phyloP scores from a whole-genome alignment of 2,797 vertebrate genomes.

The Picus viridis region DNA sequence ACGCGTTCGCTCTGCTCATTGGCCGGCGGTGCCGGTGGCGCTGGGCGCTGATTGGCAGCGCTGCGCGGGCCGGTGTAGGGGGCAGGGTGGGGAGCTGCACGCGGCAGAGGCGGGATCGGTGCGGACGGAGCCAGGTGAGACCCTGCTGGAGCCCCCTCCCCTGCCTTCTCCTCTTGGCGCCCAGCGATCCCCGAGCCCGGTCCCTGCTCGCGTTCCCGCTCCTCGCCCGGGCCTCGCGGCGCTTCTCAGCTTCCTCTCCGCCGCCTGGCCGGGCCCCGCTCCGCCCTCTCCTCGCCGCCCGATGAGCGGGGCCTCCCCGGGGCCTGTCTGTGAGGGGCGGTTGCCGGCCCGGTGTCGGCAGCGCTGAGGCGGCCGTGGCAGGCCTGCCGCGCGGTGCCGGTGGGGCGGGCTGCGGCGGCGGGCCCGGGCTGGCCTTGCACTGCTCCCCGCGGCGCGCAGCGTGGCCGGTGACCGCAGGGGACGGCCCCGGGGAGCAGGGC shows the following conservation, averaged over 20 bases:
- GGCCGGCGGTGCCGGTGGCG: background rate
- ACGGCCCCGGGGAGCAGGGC: background rate
- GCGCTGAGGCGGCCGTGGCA: background rate
- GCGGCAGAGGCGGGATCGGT: conserved; percentile 38
- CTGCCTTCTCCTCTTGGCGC: too few species aligned
- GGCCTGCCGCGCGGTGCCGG: too few species aligned
- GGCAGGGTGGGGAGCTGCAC: conserved; percentile 4
- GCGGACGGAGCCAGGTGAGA: background rate
- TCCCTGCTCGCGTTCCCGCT: background rate
- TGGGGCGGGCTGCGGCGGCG: background rate
- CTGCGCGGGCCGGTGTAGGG: background rate
- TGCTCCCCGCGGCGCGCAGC: background rate
- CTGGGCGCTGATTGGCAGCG: background rate
- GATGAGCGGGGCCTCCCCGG: background rate
- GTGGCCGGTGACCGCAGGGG: background rate
- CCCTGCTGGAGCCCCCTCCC: too few species aligned
- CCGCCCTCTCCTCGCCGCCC: background rate
- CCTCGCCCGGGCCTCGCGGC: too few species aligned
- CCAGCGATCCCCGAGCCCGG: too few species aligned
- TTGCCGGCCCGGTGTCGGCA: background rate
- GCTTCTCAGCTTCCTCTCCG: background rate
- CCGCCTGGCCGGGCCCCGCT: background rate
- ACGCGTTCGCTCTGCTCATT: background rate
- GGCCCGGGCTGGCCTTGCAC: background rate
- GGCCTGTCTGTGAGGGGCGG: background rate